phyloP scores from a whole-genome alignment of 2,888 invertebrate genomes.

The Dioctria linearis region DNA sequence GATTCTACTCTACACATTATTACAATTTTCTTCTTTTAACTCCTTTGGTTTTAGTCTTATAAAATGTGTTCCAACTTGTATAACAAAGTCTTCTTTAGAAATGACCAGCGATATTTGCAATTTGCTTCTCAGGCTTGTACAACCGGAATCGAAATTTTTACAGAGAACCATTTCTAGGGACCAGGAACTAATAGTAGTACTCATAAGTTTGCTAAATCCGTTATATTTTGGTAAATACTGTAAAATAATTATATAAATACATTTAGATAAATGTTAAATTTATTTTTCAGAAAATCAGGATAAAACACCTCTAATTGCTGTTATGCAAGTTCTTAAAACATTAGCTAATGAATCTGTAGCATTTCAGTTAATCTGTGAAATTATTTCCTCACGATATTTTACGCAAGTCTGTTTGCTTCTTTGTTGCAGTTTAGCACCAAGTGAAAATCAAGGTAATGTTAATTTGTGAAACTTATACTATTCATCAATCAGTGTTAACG shows the following conservation, averaged over 20 bases:
- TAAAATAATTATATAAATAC: background rate
- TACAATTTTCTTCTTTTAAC: slow-evolving; percentile 15
- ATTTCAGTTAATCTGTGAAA: slow-evolving; percentile 47
- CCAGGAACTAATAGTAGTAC: slow-evolving; percentile 58
- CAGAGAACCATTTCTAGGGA: slow-evolving; percentile 66
- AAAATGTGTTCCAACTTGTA: slow-evolving; percentile 49
- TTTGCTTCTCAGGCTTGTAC: slow-evolving; percentile 64
- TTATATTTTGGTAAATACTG: slow-evolving; percentile 54
- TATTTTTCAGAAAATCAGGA: slow-evolving; percentile 15
- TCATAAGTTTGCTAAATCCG: slow-evolving; percentile 56
- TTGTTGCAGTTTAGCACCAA: background rate
- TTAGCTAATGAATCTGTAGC: slow-evolving; percentile 42
- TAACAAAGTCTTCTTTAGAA: slow-evolving; percentile 61
- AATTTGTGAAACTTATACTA: too few relatives aligned
- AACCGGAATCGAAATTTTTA: slow-evolving; percentile 62
- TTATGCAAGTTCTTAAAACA: slow-evolving; percentile 44
- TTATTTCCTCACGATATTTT: background rate
- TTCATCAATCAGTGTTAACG: too few relatives aligned
- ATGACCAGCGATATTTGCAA: slow-evolving; percentile 66
- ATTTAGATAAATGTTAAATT: background rate
- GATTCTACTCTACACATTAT: background rate
- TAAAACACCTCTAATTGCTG: background rate
- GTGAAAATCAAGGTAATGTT: slow-evolving; percentile 10
- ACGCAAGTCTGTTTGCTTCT: background rate
- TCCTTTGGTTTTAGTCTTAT: slow-evolving; percentile 47